Evolutionary conservation across 2,113 vertebrate genomes (phyloP).

Genomic region (rat (Rattus norvegicus)): DNA sequence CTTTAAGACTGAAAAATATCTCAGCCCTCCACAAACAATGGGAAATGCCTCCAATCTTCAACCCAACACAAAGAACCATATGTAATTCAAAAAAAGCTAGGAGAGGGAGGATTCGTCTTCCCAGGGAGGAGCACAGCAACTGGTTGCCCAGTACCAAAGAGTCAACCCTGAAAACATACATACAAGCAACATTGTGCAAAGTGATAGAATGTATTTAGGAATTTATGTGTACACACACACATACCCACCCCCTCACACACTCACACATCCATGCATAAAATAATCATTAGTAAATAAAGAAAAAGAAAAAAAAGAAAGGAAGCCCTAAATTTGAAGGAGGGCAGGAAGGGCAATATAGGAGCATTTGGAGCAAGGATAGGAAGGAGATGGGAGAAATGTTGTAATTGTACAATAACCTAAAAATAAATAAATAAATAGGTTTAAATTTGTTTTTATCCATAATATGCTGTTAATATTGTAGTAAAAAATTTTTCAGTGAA

Average conservation of each 20-base stretch:
- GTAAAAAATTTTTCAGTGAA: neutral
- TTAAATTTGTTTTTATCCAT: neutral
- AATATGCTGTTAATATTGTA: slow-evolving; percentile 18
- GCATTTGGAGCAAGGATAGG: neutral
- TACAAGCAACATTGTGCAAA: neutral
- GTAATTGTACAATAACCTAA: neutral
- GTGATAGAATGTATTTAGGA: fast-evolving
- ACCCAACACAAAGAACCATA: neutral
- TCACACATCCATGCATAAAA: neutral
- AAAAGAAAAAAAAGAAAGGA: too few species aligned
- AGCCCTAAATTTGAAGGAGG: neutral
- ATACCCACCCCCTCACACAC: neutral
- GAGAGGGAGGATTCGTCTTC: neutral
- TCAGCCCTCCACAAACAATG: neutral
- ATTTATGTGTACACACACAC: neutral
- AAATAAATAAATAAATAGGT: neutral
- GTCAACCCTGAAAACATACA: neutral
- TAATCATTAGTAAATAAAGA: neutral
- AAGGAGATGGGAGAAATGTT: neutral
- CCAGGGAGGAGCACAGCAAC: neutral
- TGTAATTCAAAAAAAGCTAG: neutral
- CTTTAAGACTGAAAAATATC: neutral
- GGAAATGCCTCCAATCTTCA: neutral
- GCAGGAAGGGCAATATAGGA: too few species aligned
- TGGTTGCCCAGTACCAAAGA: neutral